phyloP scores from a whole-genome alignment of 2,113 vertebrate genomes.

The Recurvirostra avosetta region DNA sequence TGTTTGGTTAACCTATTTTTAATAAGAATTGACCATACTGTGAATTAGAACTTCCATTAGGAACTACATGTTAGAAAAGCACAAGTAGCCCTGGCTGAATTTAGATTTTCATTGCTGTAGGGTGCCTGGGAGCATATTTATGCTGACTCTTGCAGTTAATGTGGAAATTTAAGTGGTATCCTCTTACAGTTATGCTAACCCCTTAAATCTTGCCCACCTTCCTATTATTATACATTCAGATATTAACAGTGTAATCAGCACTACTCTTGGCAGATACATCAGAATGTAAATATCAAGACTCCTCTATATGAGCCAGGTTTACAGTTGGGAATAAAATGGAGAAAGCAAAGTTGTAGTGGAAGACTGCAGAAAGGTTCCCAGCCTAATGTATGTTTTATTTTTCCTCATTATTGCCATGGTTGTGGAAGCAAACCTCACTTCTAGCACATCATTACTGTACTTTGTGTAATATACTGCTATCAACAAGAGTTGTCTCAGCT shows the following conservation, averaged over 20 bases:
- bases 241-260: background rate
- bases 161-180: background rate
- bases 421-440: constrained; percentile 20
- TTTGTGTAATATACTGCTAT: background rate
- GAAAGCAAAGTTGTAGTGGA: background rate
- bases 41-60: constrained; percentile 12
- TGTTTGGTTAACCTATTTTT: constrained; percentile 9
- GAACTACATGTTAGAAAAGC: background rate
- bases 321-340: background rate
- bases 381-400: background rate
- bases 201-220: background rate
- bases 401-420: background rate
- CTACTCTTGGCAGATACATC: background rate
- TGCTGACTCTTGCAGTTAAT: background rate
- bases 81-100: background rate
- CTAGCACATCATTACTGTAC: background rate
- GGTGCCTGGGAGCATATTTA: background rate
- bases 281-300: background rate
- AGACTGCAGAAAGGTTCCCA: background rate
- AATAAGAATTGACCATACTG: constrained; percentile 7
- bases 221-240: background rate
- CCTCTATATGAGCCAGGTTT: background rate
- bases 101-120: background rate
- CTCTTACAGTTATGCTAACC: background rate
- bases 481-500: background rate